phyloP scores from a whole-genome alignment of 1,140 invertebrate species.

The Drosophila arawakana region DNA sequence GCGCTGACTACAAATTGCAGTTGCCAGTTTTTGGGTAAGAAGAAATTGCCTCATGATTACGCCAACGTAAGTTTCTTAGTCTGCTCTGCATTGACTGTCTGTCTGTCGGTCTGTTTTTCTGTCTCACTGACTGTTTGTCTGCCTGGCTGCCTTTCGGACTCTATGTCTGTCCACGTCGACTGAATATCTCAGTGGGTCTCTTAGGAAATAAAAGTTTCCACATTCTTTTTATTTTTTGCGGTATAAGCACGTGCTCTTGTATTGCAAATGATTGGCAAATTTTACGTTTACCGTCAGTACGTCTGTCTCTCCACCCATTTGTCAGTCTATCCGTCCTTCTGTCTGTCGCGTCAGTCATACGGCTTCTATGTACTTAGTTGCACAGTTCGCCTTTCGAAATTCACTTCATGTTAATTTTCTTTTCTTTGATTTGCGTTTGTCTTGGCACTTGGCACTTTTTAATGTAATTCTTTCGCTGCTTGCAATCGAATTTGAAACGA shows the following conservation, averaged over 20 bases:
- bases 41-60: constrained; percentile 81
- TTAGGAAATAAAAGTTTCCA: constrained; percentile 78
- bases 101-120: constrained; percentile 6
- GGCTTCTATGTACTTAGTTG: constrained; percentile 48
- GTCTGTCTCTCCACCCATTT: background rate
- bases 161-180: constrained; percentile 65
- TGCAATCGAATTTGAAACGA: constrained; percentile 57
- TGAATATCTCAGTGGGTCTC: constrained; percentile 72
- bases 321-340: constrained; percentile 10
- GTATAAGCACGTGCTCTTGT: constrained; percentile 74
- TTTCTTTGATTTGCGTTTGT: constrained; percentile 76
- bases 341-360: constrained; percentile 10
- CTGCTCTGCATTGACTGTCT: background rate
- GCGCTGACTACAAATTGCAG: constrained; percentile 73
- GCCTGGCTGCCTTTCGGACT: too few relatives aligned
- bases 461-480: constrained; percentile 69
- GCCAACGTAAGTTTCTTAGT: constrained; percentile 40
- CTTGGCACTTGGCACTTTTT: constrained; percentile 63
- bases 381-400: constrained; percentile 60
- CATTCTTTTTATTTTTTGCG: constrained; percentile 55
- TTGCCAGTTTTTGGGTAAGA: constrained; percentile 55
- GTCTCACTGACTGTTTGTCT: constrained; percentile 38
- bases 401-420: constrained; percentile 80
- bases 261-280: constrained; percentile 70
- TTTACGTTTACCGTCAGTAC: constrained; percentile 48